Percentiles rank a stretch among this genome's conserved stretches.
Conservation (phyloP, 2,888 invertebrate species). For the Stenodera caucasica region DNA sequence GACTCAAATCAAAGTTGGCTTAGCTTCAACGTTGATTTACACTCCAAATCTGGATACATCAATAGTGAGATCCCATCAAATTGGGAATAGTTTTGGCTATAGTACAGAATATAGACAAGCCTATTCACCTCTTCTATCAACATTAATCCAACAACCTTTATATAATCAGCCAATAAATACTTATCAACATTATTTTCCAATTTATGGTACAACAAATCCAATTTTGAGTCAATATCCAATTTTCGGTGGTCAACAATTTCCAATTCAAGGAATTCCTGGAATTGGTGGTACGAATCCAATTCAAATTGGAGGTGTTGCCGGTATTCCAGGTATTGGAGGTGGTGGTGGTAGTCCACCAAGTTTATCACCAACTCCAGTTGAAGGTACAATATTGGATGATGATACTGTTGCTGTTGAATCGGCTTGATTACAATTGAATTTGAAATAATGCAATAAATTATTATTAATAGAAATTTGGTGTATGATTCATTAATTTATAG, state of each 20-base stretch:
- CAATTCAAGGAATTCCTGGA: conserved; percentile 4
- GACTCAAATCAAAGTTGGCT: conserved; percentile 17
- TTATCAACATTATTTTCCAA: background rate
- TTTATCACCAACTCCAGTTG: conserved; percentile 29
- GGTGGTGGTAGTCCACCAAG: conserved; percentile 16
- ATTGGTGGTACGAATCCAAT: conserved; percentile 5
- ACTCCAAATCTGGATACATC: conserved; percentile 59
- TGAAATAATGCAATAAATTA: conserved; percentile 3
- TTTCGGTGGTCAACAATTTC: conserved; percentile 17
- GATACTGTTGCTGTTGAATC: conserved; percentile 46
- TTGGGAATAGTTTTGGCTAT: conserved; percentile 62
- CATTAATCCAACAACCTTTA: background rate
- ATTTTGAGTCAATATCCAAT: conserved; percentile 15
- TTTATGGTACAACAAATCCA: background rate
- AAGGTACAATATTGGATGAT: conserved; percentile 38
- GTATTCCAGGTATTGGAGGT: conserved; percentile 8
- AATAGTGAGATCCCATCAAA: conserved; percentile 57
- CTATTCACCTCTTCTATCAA: conserved; percentile 47
- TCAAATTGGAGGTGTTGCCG: conserved; percentile 8
- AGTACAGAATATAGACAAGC: conserved; percentile 59
- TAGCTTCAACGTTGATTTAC: conserved; percentile 48
- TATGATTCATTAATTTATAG: background rate
- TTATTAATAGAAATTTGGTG: background rate
- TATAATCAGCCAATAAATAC: background rate
- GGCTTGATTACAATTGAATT: conserved; percentile 30